Evolutionary conservation across 2,113 vertebrate genomes (phyloP), one percentile per base, ranked within the genome.

Genomic region (Picathartes gymnocephalus): DNA sequence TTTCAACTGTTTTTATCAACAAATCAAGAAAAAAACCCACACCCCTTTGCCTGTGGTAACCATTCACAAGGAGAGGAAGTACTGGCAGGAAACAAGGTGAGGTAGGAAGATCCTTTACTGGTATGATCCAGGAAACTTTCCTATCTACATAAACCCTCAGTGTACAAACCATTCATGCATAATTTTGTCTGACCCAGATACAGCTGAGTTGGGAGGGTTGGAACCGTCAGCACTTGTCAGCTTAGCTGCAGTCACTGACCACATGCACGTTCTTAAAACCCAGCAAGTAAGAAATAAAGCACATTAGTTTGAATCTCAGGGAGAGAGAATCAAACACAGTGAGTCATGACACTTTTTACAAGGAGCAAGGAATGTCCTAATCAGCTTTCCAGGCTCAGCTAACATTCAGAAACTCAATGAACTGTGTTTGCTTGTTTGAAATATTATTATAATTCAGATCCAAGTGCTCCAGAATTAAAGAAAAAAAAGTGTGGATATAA

Each of bases 51-150:
- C 39, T 85, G 16, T 35, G 13, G 15, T 44, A 71, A 11, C 10
- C 28, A 28, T 70, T 62, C 13, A 14, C 24, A n/a, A 4, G 15
- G 53, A 71, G 22, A 69, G 2, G 17, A 69, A 74, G 17, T 13
- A 5, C 19, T 37, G 6, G 22, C 30, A 73, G 24, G 4, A 61
- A 61, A 19, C 3, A 20, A 6, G 0, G 5, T 12, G 16, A 58
- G n/a, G 27, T 42, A 27, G 2, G 23, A 62, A 42, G 35, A 54
- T 66, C 35, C 27, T 39, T 33, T 39, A 24, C 13, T 56, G 64
- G 35, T 23, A 39, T 3, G 12, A 53, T 30, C 9, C 47, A 66
- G 44, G 35, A 71, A 90, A 60, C 19, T 58, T 81, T 40, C 35
- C 31, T 56, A 16, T 31, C 51, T 85, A 1, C 18, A 16, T 16